Evolutionary conservation across 1,140 invertebrate species (phyloP).

Genomic region (Ceratina calcarata): DNA sequence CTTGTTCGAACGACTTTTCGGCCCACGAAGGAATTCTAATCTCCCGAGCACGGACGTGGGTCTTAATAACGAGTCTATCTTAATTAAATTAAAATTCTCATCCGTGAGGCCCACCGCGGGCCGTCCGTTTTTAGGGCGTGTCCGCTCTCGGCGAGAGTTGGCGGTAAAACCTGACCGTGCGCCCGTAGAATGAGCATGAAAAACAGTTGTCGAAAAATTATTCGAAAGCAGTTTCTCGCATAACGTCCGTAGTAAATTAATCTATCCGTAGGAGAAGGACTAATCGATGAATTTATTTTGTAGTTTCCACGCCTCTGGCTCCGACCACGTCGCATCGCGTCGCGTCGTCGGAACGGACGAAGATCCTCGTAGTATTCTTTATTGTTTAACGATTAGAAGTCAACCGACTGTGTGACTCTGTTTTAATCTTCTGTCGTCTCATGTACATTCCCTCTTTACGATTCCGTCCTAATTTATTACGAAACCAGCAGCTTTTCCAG

Average conservation of each 20-base stretch:
- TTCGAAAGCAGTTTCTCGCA: background rate
- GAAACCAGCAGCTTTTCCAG: constrained; percentile 60
- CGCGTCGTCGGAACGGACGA: too few species aligned
- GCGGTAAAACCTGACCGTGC: background rate
- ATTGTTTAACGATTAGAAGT: constrained; percentile 65
- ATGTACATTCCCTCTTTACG: constrained; percentile 41
- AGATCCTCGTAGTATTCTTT: constrained; percentile 48
- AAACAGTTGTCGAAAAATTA: constrained; percentile 36
- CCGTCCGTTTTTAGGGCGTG: constrained; percentile 64
- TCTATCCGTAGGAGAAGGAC: constrained; percentile 1
- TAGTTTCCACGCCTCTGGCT: constrained; percentile 29
- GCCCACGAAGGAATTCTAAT: constrained; percentile 58
- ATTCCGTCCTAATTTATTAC: constrained; percentile 58
- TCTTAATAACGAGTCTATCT: constrained; percentile 70
- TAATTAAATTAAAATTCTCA: constrained; percentile 79
- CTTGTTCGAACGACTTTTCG: constrained; percentile 24
- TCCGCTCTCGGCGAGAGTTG: constrained; percentile 37
- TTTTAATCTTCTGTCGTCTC: background rate
- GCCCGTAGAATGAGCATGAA: background rate
- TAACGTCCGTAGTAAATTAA: constrained; percentile 1
- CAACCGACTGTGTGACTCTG: constrained; percentile 50
- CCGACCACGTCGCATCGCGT: too few species aligned
- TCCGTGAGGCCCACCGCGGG: constrained; percentile 53
- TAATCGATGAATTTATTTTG: constrained; percentile 42
- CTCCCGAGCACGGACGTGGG: constrained; percentile 50